Evolutionary conservation across 2,113 vertebrate genomes (phyloP), one percentile per base, ranked within the genome.

Genomic region (Salvator merianae): DNA sequence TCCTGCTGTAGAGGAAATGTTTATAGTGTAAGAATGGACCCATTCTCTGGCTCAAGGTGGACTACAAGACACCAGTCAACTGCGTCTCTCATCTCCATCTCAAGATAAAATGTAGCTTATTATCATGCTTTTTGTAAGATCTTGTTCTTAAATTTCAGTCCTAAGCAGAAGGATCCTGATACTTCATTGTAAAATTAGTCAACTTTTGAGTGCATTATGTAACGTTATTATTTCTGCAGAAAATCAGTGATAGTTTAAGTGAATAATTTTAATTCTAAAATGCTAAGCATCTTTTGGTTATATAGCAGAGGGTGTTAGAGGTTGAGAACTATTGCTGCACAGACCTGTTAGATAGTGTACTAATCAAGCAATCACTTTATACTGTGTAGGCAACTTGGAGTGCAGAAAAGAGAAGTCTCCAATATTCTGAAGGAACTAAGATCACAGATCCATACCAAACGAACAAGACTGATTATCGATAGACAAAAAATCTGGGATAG

Each of bases 351-450:
- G 66, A 70, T 71, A n/a, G 30, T 72, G 53, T 36, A 24, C 38
- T 85, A 79, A 65, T 47, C 86, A 85, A 59, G 7, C 0, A 7
- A 74, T 72, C 7, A 40, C 81, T 74, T 73, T 90, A 87, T 93
- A 82, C 93, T 87, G 94, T 89, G 13, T 91, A 98, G 97, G 91
- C 86, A 91, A 84, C 90, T 94, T 88, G 92, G 47, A 93, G 81
- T 92, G 30, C 92, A 91, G 86, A 94, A 91, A 92, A 94, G 72
- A 80, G 91, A 96, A 74, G 91, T 90, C 87, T 89, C 91, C 79
- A 94, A 93, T 81, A 91, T 98, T 92, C 88, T 98, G 78, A 93
- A 90, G 85, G 96, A 96, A 78, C 92, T 98, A 94, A 96, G 93
- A 72, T 89, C 87, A 76, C 97, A 97, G 92, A 89, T 97, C 89